Evolutionary conservation across 30 jellyfish, hydroid and myxozoan genomes (phyloP), one percentile per base, ranked within the genome.

Genomic region (Aurelia coerulea): DNA sequence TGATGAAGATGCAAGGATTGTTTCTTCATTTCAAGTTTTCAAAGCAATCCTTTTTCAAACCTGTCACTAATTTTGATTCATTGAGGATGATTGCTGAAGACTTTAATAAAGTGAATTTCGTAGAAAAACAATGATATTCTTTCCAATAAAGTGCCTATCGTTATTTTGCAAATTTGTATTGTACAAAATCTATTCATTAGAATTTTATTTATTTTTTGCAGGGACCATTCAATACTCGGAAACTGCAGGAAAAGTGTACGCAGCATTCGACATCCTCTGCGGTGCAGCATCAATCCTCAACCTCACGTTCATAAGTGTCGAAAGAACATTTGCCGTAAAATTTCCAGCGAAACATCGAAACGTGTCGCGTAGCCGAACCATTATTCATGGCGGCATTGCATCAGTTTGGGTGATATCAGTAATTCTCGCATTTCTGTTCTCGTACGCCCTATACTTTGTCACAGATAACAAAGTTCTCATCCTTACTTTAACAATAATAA

Each of bases 271-370:
- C 80, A 90, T 90, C 75, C 79, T 90, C 42, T 83, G 95, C 79
- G 97, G 97, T 18, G 73, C 97, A 63, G 89, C 91, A 1, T 90
- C 97, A 18, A 90, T 90, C 6, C 87, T 83, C 77, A 90, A 88
- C 62, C 78, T 88, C 1, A 80, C 96, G 4, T 72, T 79, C 41
- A 88, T 88, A 56, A 88, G 96, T 74, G 18, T 88, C 14, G 96
- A 88, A 59, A 69, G 96, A 50, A 71, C 88, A 17, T 76, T 60
- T 51, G 96, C 96, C 39, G 96, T 88, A 5, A 71, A 12, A 29
- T 80, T 65, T 41, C 96, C 96, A 6, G 96, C 91, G 23, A 88
- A 70, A 62, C 96, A 88, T 50, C 84, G 96, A n/a, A 88, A 78
- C 46, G 17, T 90, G 68, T 78, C 95, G 17, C 84, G 97, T 16